Conservation (phyloP, 2,888 invertebrate genomes). For the Spisula solida region DNA sequence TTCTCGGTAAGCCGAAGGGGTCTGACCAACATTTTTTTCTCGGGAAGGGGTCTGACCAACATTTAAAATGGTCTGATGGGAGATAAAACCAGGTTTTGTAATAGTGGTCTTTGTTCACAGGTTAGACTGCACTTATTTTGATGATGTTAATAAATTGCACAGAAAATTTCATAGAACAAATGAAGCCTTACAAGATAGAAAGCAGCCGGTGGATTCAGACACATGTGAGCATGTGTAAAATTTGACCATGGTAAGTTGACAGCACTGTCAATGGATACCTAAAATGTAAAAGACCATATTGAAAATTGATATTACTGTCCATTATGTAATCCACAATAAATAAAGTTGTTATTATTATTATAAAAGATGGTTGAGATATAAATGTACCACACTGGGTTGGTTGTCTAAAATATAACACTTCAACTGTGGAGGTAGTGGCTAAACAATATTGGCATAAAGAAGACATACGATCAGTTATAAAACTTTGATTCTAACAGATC, state of each 20-base stretch:
- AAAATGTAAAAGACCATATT: constrained; percentile 55
- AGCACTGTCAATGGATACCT: constrained; percentile 85
- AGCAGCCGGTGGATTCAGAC: constrained; percentile 86
- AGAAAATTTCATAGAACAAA: neutral
- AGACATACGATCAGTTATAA: neutral
- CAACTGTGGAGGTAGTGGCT: neutral
- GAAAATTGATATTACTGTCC: too few species aligned
- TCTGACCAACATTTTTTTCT: too few species aligned
- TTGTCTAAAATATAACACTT: neutral
- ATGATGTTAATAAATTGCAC: too few species aligned
- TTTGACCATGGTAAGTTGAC: constrained; percentile 86
- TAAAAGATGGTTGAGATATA: too few species aligned
- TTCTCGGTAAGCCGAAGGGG: too few species aligned
- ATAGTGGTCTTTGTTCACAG: too few species aligned
- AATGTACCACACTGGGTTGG: neutral
- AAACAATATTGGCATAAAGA: neutral
- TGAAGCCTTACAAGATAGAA: constrained; percentile 83
- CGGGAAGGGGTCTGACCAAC: too few species aligned
- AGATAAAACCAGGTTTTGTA: too few species aligned
- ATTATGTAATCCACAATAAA: too few species aligned
- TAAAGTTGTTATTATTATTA: too few species aligned
- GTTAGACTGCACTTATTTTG: too few species aligned
- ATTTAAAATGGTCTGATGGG: too few species aligned
- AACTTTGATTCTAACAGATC: neutral
- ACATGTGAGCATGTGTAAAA: constrained; percentile 85